phyloP scores from a whole-genome alignment of 1,140 invertebrate species.

The Drosophila trapezifrons region DNA sequence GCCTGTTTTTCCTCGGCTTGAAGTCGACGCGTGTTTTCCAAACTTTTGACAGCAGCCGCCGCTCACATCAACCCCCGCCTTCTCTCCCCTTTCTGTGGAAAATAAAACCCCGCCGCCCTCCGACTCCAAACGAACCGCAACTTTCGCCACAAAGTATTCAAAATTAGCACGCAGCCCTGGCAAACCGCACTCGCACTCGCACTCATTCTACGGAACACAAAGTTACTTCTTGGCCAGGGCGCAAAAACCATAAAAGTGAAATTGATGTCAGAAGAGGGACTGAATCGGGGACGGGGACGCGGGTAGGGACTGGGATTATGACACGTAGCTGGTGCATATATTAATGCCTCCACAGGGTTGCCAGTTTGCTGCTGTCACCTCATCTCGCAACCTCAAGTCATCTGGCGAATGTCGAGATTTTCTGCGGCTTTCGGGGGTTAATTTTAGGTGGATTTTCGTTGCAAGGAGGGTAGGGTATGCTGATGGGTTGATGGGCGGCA shows the following conservation, averaged over 20 bases:
- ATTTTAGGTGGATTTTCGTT: not conserved
- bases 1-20: conserved; percentile 21
- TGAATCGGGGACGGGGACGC: not conserved
- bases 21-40: conserved; percentile 39
- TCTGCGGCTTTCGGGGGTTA: conserved; percentile 23
- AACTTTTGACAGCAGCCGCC: conserved; percentile 47
- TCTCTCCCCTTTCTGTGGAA: not conserved
- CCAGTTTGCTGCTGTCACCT: conserved; percentile 44
- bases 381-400: conserved; percentile 50
- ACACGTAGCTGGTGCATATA: conserved; percentile 60
- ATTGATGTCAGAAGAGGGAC: conserved; percentile 33
- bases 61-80: conserved; percentile 11
- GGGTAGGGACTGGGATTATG: conserved; percentile 40
- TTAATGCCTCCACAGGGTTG: conserved; percentile 42
- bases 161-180: conserved; percentile 57
- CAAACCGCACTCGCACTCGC: conserved; percentile 25
- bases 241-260: conserved; percentile 55
- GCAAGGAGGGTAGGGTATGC: too few species aligned
- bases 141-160: conserved; percentile 59
- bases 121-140: conserved; percentile 19
- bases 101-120: conserved; percentile 12
- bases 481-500: not conserved
- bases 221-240: conserved; percentile 39
- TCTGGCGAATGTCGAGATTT: conserved; percentile 44
- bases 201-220: conserved; percentile 17